A percentile compares a stretch with the other conserved stretches of the same genome.
Conservation (phyloP, 2,113 vertebrate species). For the Pangasianodon hypophthalmus region DNA sequence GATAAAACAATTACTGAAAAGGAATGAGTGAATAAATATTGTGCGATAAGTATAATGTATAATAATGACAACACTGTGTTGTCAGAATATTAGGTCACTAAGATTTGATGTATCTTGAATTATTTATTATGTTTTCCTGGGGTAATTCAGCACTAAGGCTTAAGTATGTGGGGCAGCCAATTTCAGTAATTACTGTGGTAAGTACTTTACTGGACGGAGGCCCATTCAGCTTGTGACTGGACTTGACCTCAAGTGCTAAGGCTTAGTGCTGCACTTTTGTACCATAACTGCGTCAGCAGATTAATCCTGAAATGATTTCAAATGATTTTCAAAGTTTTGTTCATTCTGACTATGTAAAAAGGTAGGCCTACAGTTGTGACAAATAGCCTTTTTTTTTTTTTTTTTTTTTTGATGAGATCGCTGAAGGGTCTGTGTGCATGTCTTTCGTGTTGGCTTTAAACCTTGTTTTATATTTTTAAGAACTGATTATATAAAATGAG, state of each 20-base stretch:
- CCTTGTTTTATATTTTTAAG: background rate
- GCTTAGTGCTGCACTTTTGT: background rate
- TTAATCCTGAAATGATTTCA: background rate
- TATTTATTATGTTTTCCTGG: background rate
- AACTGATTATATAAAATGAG: background rate
- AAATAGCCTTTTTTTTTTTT: background rate
- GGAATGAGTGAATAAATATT: background rate
- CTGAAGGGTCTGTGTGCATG: background rate
- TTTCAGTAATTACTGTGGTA: conserved; percentile 17
- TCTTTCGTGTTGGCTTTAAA: background rate
- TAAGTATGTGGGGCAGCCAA: background rate
- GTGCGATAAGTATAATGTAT: background rate
- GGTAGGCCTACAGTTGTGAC: background rate
- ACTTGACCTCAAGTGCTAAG: background rate
- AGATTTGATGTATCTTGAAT: background rate
- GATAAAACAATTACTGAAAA: background rate
- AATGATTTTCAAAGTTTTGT: background rate
- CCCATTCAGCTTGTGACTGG: background rate
- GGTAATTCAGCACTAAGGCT: background rate
- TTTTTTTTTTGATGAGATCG: background rate
- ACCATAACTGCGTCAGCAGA: background rate
- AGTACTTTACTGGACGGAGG: background rate
- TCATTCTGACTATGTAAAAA: background rate
- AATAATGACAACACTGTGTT: background rate
- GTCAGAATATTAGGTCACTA: background rate